Evolutionary conservation across 2,113 vertebrate species (phyloP), one percentile per base, ranked within the genome.

Genomic region (Hucho hucho): DNA sequence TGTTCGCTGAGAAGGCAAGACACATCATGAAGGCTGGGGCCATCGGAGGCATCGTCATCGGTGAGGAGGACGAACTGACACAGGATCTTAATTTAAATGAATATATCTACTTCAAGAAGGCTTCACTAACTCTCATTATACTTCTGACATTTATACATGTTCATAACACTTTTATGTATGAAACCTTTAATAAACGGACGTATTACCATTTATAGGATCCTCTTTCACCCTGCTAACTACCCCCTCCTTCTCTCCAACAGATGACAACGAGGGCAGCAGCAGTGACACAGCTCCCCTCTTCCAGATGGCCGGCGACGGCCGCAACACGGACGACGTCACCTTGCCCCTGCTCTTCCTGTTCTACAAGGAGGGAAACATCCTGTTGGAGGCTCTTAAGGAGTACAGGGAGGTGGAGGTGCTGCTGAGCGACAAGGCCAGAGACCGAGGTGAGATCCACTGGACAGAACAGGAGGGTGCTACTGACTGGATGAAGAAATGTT

Each of bases 261-360:
- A 99, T 84, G 98, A 99, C 92, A 99, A 98, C 0, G 97, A 98
- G 75, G 98, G 97, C 83, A 99, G 98, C 93, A 99, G 98, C 84
- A 99, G 98, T 61, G 98, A 99, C 85, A 99, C 97, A 0, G 98
- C 98, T 11, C 97, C 97, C 6, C 95, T 99, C 43, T 99, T 99
- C 93, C 98, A 99, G 93, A 99, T 99, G 98, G 98, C 98, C 0
- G 98, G 98, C 0, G 98, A 99, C 11, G 98, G 98, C 0, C 96
- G 96, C 87, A 98, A 90, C 79, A 99, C 97, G 0, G 97, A 98
- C 0, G 98, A 99, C 80, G 89, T 99, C 87, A 95, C 93, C 14
- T 89, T 99, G 78, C 97, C 98, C 12, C 94, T 99, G 89, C 95
- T 99, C 71, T 99, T 99, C 91, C 92, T 99, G 2, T 99, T 99